Evolutionary conservation across 2,797 vertebrate genomes (phyloP).

Genomic region (Bovichtus variegatus): DNA sequence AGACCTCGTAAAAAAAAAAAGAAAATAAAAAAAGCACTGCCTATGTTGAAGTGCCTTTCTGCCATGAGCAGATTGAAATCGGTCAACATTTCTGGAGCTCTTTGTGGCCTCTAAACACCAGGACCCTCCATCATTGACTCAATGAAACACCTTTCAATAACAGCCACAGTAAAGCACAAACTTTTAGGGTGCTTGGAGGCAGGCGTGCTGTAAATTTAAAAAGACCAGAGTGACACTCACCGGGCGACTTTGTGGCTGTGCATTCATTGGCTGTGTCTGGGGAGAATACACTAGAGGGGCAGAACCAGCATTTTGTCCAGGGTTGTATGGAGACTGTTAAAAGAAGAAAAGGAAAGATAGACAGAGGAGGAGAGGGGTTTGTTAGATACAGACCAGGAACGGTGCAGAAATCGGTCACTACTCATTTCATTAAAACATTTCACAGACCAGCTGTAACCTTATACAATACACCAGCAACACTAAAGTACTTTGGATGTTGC

Average conservation of each 20-base stretch:
- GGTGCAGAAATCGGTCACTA: slow-evolving; percentile 1
- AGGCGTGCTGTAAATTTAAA: slow-evolving; percentile 18
- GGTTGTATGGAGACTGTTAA: slow-evolving; percentile 92
- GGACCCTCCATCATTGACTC: slow-evolving; percentile 4
- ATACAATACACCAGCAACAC: slow-evolving; percentile 17
- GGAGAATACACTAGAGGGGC: slow-evolving; percentile 93
- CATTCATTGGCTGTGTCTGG: slow-evolving; percentile 95
- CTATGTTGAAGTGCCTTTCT: neutral
- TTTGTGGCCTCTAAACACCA: slow-evolving; percentile 2
- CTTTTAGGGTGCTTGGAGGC: slow-evolving; percentile 16
- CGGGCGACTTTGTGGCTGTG: slow-evolving; percentile 95
- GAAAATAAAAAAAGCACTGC: neutral
- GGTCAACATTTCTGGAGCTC: neutral
- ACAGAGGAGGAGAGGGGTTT: slow-evolving; percentile 32
- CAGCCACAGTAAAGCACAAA: slow-evolving; percentile 25
- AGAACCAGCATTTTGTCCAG: slow-evolving; percentile 95
- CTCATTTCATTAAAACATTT: slow-evolving; percentile 23
- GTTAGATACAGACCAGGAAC: slow-evolving; percentile 12
- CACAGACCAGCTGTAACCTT: neutral
- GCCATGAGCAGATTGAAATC: slow-evolving; percentile 17
- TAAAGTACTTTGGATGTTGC: slow-evolving; percentile 19
- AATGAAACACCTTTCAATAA: neutral
- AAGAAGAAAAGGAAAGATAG: slow-evolving; percentile 27
- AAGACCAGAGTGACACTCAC: slow-evolving; percentile 84
- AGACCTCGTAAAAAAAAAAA: slow-evolving; percentile 24